Evolutionary conservation across 2,797 vertebrate genomes (phyloP).

Genomic region (Mallotus villosus): DNA sequence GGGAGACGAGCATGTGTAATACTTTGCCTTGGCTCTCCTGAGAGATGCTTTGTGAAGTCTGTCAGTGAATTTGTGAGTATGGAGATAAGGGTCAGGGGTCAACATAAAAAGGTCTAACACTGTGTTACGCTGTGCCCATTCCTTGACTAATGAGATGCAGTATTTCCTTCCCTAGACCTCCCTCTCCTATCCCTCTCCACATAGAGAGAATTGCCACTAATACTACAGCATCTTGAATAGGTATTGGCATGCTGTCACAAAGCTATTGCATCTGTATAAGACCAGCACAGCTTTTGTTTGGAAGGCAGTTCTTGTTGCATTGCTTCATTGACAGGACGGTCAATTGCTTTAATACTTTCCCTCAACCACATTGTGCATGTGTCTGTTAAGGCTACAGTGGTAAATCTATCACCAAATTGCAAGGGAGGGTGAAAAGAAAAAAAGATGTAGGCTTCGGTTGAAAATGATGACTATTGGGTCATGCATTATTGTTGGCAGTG

Average conservation of each 20-base stretch:
- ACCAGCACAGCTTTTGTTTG: background rate
- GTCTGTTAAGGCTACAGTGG: background rate
- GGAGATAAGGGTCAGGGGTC: slow-evolving; percentile 63
- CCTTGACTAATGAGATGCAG: slow-evolving; percentile 30
- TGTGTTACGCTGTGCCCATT: background rate
- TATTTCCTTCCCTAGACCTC: slow-evolving; percentile 27
- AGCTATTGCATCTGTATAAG: slow-evolving; percentile 25
- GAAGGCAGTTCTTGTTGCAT: slow-evolving; percentile 1
- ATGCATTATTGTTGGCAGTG: slow-evolving; percentile 28
- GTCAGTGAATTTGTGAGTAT: slow-evolving; percentile 59
- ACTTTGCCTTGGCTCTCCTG: slow-evolving; percentile 43
- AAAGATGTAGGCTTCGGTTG: slow-evolving; percentile 17
- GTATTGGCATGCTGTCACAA: background rate
- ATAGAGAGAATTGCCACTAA: slow-evolving; percentile 27
- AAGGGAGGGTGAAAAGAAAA: slow-evolving; percentile 7
- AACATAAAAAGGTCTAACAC: slow-evolving; percentile 41
- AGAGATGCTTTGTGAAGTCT: slow-evolving; percentile 47
- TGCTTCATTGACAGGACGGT: slow-evolving; percentile 1
- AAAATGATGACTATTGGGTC: slow-evolving; percentile 25
- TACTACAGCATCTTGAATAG: slow-evolving; percentile 9
- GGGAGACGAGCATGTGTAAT: slow-evolving; percentile 47
- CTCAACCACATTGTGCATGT: background rate
- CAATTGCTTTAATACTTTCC: slow-evolving; percentile 5
- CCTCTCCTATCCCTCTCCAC: slow-evolving; percentile 19
- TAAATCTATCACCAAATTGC: background rate